These are phyloP conservation scores for Allophyes oxyacanthae DNA, from an alignment of 2,888 invertebrate genomes.

Conservation along the genomic window DNA sequence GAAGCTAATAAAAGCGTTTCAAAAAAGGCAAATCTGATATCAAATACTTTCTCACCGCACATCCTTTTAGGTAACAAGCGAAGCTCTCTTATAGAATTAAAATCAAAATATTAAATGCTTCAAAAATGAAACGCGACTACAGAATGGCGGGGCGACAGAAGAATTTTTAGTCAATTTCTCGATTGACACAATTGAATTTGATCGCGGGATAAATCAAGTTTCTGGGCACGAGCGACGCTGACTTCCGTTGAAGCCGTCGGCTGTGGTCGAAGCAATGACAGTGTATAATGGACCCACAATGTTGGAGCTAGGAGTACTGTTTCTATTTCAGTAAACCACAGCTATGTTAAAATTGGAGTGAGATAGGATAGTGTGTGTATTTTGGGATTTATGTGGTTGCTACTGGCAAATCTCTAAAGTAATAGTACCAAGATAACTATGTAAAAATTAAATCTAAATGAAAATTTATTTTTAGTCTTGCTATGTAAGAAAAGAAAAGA, in stretches of 20 bases:
- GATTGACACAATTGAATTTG: slow-evolving; percentile 86
- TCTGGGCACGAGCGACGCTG: slow-evolving; percentile 78
- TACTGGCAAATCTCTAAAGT: neutral
- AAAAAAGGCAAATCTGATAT: too few relatives aligned
- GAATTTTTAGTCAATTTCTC: slow-evolving; percentile 86
- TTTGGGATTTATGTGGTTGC: slow-evolving; percentile 6
- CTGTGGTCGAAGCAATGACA: slow-evolving; percentile 60
- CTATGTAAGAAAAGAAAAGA: too few relatives aligned
- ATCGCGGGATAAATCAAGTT: slow-evolving; percentile 83
- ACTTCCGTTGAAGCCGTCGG: slow-evolving; percentile 65
- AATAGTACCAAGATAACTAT: too few relatives aligned
- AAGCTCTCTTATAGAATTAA: slow-evolving; percentile 13
- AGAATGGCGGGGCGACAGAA: slow-evolving; percentile 64
- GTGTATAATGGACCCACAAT: slow-evolving; percentile 55
- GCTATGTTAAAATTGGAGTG: slow-evolving; percentile 12
- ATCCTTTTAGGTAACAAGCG: neutral
- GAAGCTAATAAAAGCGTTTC: too few relatives aligned
- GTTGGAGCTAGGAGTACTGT: slow-evolving; percentile 39
- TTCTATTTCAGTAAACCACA: slow-evolving; percentile 37
- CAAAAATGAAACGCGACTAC: slow-evolving; percentile 28
- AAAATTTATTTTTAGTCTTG: too few relatives aligned
- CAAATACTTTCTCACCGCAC: neutral
- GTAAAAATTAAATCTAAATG: too few relatives aligned
- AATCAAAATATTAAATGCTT: slow-evolving; percentile 55
- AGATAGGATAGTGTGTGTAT: slow-evolving; percentile 6